Evolutionary conservation across 2,888 invertebrate species (phyloP), one percentile per base, ranked within the genome.

Genomic region (Rhogogaster chlorosoma): DNA sequence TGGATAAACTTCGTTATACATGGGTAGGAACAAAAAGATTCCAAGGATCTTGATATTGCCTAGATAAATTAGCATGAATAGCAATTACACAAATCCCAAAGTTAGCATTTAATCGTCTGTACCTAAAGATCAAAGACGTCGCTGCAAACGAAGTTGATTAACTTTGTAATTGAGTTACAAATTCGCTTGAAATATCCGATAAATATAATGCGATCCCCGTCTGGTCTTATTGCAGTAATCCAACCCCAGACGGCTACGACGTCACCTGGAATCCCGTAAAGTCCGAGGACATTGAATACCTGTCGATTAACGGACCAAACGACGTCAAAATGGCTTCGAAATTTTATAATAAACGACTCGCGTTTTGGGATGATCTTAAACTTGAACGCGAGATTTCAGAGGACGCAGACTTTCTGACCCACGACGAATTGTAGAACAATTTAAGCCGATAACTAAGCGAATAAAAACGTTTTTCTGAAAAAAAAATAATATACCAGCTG

Each of bases 211-310:
- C n/a, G 45, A 29, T n/a, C n/a, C 32, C 77, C 53, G 67, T 67
- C 12, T 67, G 26, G 3, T 9, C 53, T 18, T 77, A 2, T 77
- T 77, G 29, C 84, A 84, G 84, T 70, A 82, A 84, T 82, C 84
- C 84, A 42, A 78, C 84, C 10, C 84, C 84, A 5, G 78, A 78
- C 15, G 78, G 64, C 18, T 84, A 64, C 26, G 84, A 67, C 36
- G 49, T 84, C 6, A 49, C 71, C 12, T 84, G 84, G 84, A 22
- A 84, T n/a, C 53, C 80, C 18, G 82, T 71, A 18, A 26, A 82
- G 49, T 80, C 84, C 18, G 45, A 82, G 38, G 70, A 32, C 3
- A 49, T 53, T 6, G 67, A 82, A 82, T 49, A 70, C 38, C 15
- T 84, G 49, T 36, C 42, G 57, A 84, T 84, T 38, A 53, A 71